Evolutionary conservation across 2,797 vertebrate species (phyloP), one percentile per base, ranked within the genome.

Genomic region (Semaprochilodus insignis): DNA sequence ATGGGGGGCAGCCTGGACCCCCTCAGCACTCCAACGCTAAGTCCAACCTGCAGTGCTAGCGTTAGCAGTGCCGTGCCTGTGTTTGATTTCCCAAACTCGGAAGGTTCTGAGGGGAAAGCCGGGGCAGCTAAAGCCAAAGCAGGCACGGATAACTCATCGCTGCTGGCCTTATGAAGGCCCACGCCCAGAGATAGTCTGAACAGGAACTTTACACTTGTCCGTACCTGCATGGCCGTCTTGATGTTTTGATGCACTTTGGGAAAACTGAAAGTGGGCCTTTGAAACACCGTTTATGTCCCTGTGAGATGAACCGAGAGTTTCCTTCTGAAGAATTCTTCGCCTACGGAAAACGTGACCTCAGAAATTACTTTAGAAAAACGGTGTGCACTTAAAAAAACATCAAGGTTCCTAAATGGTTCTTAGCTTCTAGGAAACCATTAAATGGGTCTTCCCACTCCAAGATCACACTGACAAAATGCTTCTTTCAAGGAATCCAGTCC

Each of bases 11-110:
- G 97, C 91, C 93, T 98, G 88, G 97, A 98, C 88, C 96, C 96
- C 3, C 94, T 99, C 75, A 96, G 95, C 92, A 96, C 96, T 1
- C 97, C 97, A 0, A 91, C 96, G 85, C 94, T 97, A 88, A 97
- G 96, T 92, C 97, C 96, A 88, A 97, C 40, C 71, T 81, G 97
- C 76, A 96, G 96, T 19, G 95, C 95, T 84, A 96, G 96, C 89
- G 94, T 93, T 92, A 95, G 93, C 81, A 96, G 96, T 88, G 8
- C 71, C 0, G 95, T 95, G 85, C 95, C 97, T 44, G 94, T 95
- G 85, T 99, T 99, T 40, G 95, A 97, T 91, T 98, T 99, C 91
- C 97, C 94, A 88, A 96, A 95, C 36, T 90, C 95, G 69, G 96
- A 96, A 84, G 95, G 95, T 0, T 95, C 93, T 0, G 96, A 97